phyloP scores from a whole-genome alignment of 2,888 invertebrate species.

The Parascotia fuliginaria region DNA sequence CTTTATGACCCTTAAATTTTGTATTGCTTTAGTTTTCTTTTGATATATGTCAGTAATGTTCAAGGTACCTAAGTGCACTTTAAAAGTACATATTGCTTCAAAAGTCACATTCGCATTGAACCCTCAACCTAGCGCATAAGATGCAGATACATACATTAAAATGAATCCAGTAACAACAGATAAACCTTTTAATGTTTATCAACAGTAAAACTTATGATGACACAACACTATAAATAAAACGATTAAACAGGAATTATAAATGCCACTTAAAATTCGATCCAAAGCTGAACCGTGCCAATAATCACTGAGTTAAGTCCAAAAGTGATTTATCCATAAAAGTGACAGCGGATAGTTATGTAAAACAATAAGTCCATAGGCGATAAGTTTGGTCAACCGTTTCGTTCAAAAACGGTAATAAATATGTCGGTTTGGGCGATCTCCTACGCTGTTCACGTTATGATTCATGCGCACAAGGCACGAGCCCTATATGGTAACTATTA shows the following conservation, averaged over 20 bases:
- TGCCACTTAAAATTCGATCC: background rate
- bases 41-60: too few relatives aligned
- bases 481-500: slow-evolving; percentile 69
- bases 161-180: background rate
- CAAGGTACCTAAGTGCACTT: too few relatives aligned
- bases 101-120: too few relatives aligned
- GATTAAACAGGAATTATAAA: slow-evolving; percentile 7
- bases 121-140: too few relatives aligned
- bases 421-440: slow-evolving; percentile 42
- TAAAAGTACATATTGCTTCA: too few relatives aligned
- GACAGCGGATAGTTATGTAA: slow-evolving; percentile 29
- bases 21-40: too few relatives aligned
- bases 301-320: slow-evolving; percentile 12
- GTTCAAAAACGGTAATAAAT: slow-evolving; percentile 44
- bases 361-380: slow-evolving; percentile 39
- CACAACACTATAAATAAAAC: slow-evolving; percentile 3
- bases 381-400: slow-evolving; percentile 31
- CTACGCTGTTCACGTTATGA: slow-evolving; percentile 64
- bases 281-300: slow-evolving; percentile 4
- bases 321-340: slow-evolving; percentile 12
- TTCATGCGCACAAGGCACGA: slow-evolving; percentile 58
- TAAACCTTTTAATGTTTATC: background rate
- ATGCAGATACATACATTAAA: background rate
- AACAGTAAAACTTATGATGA: background rate
- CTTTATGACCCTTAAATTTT: too few relatives aligned